Evolutionary conservation across 2,888 invertebrate genomes (phyloP).

Genomic region (Drosophila prostipennis): DNA sequence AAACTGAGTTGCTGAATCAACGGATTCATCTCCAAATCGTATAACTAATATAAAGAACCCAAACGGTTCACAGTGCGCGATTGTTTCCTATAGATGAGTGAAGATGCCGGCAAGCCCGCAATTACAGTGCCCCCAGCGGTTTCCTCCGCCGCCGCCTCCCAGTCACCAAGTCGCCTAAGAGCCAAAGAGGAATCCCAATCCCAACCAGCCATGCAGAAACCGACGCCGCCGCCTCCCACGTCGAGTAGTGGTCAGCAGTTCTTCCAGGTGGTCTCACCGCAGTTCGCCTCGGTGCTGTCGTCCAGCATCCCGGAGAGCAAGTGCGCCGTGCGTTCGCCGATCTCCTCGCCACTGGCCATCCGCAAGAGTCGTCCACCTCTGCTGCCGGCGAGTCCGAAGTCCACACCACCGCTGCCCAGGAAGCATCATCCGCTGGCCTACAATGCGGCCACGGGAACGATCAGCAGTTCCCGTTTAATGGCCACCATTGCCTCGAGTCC

Average conservation of each 20-base stretch:
- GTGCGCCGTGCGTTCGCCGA: conserved; percentile 74
- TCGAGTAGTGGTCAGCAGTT: conserved; percentile 65
- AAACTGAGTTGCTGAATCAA: not conserved
- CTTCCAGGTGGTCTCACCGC: conserved; percentile 78
- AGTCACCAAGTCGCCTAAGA: conserved; percentile 16
- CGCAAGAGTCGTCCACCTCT: conserved; percentile 73
- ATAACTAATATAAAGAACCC: not conserved
- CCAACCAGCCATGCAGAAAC: conserved; percentile 59
- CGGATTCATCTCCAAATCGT: conserved; percentile 1
- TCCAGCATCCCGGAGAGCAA: conserved; percentile 76
- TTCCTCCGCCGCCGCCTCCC: conserved; percentile 23
- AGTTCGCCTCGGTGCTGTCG: conserved; percentile 75
- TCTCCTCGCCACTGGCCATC: conserved; percentile 75
- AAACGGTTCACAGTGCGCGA: conserved; percentile 37
- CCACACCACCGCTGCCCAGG: conserved; percentile 76
- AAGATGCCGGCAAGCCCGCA: conserved; percentile 77
- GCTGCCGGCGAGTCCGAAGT: conserved; percentile 77
- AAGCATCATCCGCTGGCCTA: conserved; percentile 79
- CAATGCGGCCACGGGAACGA: conserved; percentile 71
- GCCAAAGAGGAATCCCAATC: conserved; percentile 52
- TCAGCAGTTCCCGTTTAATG: conserved; percentile 72
- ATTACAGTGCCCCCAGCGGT: conserved; percentile 43
- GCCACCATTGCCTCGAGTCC: conserved; percentile 77
- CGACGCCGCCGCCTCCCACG: conserved; percentile 52
- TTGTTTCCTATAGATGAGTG: conserved; percentile 77